phyloP scores from a whole-genome alignment of 2,797 vertebrate species.

The Sebastes vulpes region DNA sequence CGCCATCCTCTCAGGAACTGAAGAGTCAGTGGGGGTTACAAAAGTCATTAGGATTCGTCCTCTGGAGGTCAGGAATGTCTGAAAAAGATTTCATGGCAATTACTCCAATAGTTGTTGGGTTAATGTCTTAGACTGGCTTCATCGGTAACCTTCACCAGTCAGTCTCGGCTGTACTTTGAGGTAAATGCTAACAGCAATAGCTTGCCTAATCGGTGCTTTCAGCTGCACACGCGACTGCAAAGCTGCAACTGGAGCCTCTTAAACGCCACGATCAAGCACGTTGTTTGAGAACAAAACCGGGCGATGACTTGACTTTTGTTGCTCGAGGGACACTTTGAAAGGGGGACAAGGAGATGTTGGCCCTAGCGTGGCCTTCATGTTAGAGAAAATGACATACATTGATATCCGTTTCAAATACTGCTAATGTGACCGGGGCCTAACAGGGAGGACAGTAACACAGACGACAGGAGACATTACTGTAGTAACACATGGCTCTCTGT shows the following conservation, averaged over 20 bases:
- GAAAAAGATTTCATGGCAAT: too few species aligned
- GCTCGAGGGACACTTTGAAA: not conserved
- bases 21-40: not conserved
- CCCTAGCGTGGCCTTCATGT: not conserved
- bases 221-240: not conserved
- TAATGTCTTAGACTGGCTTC: not conserved
- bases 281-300: not conserved
- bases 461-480: not conserved
- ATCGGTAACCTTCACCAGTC: not conserved
- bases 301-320: not conserved
- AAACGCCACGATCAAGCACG: not conserved
- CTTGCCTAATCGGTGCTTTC: not conserved
- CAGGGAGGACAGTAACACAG: not conserved
- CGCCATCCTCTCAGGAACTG: too few species aligned
- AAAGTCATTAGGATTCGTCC: too few species aligned
- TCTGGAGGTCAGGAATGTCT: rapidly evolving
- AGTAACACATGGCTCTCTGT: not conserved
- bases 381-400: not conserved
- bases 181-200: not conserved
- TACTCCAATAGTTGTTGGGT: not conserved
- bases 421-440: not conserved
- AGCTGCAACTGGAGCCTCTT: not conserved
- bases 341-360: not conserved
- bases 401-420: not conserved
- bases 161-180: not conserved